These are phyloP conservation scores for Pyrrhia umbra DNA, from an alignment of 2,888 invertebrate genomes.

Conservation along the genomic window DNA sequence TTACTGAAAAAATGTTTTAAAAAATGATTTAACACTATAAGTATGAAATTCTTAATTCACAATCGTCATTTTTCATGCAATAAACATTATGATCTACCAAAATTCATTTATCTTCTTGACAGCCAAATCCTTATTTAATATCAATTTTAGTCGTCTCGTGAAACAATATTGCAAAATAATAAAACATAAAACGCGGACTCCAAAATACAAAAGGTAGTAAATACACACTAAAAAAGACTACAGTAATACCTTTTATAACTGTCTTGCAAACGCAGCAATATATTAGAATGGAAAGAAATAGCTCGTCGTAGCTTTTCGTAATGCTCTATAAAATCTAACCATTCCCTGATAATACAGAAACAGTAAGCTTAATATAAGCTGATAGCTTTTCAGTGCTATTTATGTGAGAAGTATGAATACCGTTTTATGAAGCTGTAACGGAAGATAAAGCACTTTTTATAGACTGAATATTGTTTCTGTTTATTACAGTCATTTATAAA, in stretches of 20 bases:
- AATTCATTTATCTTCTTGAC: slow-evolving; percentile 18
- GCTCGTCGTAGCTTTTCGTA: slow-evolving; percentile 42
- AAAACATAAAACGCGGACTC: slow-evolving; percentile 14
- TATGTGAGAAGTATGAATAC: slow-evolving; percentile 35
- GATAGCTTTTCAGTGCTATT: slow-evolving; percentile 39
- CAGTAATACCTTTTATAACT: slow-evolving; percentile 26
- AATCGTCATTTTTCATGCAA: background rate
- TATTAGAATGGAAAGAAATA: slow-evolving; percentile 46
- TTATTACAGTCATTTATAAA: slow-evolving; percentile 46
- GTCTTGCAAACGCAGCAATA: slow-evolving; percentile 49
- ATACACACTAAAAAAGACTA: slow-evolving; percentile 38
- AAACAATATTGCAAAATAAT: slow-evolving; percentile 18
- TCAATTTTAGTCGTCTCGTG: slow-evolving; percentile 25
- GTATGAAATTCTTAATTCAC: slow-evolving; percentile 1
- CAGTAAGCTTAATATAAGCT: slow-evolving; percentile 59
- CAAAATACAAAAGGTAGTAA: slow-evolving; percentile 29
- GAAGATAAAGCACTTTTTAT: slow-evolving; percentile 42
- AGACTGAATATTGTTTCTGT: slow-evolving; percentile 33
- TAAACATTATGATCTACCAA: background rate
- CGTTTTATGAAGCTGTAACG: slow-evolving; percentile 44
- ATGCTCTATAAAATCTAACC: slow-evolving; percentile 60
- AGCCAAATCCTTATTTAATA: slow-evolving; percentile 19
- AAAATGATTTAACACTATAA: background rate
- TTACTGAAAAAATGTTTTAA: background rate
- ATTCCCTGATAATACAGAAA: slow-evolving; percentile 51